Evolutionary conservation across 2,797 vertebrate species (phyloP).

Genomic region (Macroramphosus scolopax): DNA sequence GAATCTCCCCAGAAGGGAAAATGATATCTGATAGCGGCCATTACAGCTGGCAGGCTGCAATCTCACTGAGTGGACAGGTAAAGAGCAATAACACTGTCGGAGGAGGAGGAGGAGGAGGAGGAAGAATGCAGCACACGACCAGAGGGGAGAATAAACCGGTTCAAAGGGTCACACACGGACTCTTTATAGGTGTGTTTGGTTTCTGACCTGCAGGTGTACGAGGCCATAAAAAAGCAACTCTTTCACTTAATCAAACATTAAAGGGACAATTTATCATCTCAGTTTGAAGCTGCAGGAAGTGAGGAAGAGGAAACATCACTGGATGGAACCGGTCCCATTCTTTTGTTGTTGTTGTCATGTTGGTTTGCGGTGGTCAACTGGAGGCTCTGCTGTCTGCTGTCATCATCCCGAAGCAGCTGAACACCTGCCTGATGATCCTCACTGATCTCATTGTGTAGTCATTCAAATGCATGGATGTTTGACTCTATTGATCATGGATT

Average conservation of each 20-base stretch:
- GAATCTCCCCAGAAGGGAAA: constrained; percentile 18
- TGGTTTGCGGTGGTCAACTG: too few relatives aligned
- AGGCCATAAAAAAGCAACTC: constrained; percentile 43
- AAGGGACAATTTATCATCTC: constrained; percentile 25
- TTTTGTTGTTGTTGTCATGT: too few relatives aligned
- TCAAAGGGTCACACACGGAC: constrained; percentile 42
- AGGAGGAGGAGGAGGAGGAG: constrained; percentile 15
- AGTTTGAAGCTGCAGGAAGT: too few relatives aligned
- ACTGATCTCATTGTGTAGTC: constrained; percentile 18
- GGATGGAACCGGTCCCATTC: too few relatives aligned
- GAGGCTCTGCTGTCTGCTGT: neutral
- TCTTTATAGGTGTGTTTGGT: constrained; percentile 58
- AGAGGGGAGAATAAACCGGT: constrained; percentile 29
- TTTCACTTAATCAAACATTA: constrained; percentile 52
- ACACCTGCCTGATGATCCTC: constrained; percentile 26
- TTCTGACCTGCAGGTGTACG: constrained; percentile 61
- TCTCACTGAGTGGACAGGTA: neutral
- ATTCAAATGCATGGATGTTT: constrained; percentile 24
- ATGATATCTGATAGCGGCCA: constrained; percentile 37
- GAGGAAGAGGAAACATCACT: too few relatives aligned
- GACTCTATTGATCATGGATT: constrained; percentile 37
- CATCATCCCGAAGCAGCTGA: constrained; percentile 17
- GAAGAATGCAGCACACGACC: constrained; percentile 13
- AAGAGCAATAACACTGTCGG: constrained; percentile 19
- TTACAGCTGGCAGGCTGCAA: constrained; percentile 43